A percentile compares a stretch with the other conserved stretches of the same genome.
phyloP scores from a whole-genome alignment of 2,797 vertebrate species.

The Artibeus lituratus region DNA sequence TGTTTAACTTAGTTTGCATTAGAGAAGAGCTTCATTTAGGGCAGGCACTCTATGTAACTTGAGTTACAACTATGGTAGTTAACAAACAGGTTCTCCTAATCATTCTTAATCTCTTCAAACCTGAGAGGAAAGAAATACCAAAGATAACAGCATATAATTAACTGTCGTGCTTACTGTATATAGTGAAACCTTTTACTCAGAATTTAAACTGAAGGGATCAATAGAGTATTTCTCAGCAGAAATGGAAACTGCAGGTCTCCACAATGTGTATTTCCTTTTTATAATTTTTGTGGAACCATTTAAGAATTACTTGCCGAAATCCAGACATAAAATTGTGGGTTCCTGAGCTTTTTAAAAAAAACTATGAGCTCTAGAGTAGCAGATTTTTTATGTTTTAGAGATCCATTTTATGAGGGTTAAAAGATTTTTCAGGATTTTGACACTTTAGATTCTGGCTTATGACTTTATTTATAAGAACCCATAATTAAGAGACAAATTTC shows the following conservation, averaged over 20 bases:
- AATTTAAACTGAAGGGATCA: not conserved
- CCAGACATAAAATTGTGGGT: not conserved
- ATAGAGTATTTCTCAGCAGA: not conserved
- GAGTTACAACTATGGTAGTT: not conserved
- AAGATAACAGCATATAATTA: not conserved
- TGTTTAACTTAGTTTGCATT: not conserved
- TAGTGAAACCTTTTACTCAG: not conserved
- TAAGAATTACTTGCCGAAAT: not conserved
- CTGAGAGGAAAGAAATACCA: not conserved
- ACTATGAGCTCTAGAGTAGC: not conserved
- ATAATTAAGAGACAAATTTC: not conserved
- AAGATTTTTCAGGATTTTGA: not conserved
- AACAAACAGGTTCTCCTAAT: not conserved
- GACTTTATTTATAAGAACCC: not conserved
- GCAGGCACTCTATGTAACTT: not conserved
- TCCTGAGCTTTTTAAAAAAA: not conserved
- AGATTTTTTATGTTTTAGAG: not conserved
- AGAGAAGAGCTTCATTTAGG: not conserved
- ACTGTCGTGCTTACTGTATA: not conserved
- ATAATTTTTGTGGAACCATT: not conserved
- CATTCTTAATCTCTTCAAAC: not conserved
- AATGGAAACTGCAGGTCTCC: not conserved
- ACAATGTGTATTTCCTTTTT: not conserved
- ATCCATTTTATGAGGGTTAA: not conserved
- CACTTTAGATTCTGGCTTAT: not conserved